phyloP scores from a whole-genome alignment of 1,140 invertebrate species.

The Venturia canescens region DNA sequence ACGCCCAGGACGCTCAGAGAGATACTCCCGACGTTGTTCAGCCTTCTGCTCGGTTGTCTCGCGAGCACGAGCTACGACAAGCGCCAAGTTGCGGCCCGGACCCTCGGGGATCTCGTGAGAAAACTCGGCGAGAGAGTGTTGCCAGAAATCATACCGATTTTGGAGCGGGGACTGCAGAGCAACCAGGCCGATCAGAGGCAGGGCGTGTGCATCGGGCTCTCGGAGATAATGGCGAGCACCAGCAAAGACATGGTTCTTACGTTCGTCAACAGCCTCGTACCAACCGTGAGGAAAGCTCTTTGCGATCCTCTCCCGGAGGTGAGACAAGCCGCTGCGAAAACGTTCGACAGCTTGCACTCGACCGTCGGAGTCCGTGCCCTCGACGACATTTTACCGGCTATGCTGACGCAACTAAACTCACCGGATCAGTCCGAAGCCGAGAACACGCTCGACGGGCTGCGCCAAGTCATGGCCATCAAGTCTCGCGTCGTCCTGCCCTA shows the following conservation, averaged over 20 bases:
- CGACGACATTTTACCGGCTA: conserved; percentile 97
- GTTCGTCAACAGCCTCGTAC: conserved; percentile 97
- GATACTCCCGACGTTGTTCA: conserved; percentile 96
- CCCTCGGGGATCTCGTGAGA: conserved; percentile 96
- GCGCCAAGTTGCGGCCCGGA: conserved; percentile 95
- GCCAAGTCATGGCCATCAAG: conserved; percentile 98
- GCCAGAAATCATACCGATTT: conserved; percentile 98
- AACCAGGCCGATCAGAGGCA: conserved; percentile 95
- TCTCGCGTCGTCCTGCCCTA: conserved; percentile 96
- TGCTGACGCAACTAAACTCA: conserved; percentile 91
- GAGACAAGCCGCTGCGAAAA: conserved; percentile 94
- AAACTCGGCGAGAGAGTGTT: conserved; percentile 98
- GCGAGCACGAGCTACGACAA: conserved; percentile 98
- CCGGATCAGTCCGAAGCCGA: conserved; percentile 86
- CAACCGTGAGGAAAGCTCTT: conserved; percentile 95
- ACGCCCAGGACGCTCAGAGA: conserved; percentile 97
- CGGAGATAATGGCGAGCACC: conserved; percentile 98
- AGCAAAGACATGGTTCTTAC: conserved; percentile 95
- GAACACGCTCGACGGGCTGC: conserved; percentile 93
- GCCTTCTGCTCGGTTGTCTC: conserved; percentile 92
- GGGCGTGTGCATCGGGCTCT: conserved; percentile 98
- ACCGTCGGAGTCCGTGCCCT: conserved; percentile 95
- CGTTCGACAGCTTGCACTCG: conserved; percentile 96
- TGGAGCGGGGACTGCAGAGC: conserved; percentile 95
- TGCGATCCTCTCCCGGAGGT: conserved; percentile 96